A percentile compares a stretch with the other conserved stretches of the same genome.
Evolutionary conservation across 1,140 invertebrate species (phyloP).

Genomic region (Lysiphlebus fabarum): DNA sequence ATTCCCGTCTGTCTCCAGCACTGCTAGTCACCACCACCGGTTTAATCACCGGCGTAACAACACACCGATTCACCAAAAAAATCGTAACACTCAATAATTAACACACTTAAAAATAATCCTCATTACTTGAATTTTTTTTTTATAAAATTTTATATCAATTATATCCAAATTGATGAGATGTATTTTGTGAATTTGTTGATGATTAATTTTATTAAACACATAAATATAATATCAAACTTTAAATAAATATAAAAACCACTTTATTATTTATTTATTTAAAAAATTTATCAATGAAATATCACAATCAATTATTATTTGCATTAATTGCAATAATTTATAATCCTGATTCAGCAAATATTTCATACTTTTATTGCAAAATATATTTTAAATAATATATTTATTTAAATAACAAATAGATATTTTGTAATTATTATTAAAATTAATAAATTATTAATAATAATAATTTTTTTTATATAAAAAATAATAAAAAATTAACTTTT

Average conservation of each 20-base stretch:
- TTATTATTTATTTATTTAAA: not conserved
- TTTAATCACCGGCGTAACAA: not conserved
- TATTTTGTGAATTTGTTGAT: no score
- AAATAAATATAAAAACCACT: slow-evolving; percentile 1
- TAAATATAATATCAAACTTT: no score
- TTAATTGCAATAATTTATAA: not conserved
- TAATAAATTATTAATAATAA: no score
- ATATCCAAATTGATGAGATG: slow-evolving; percentile 11
- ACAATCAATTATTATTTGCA: slow-evolving; percentile 1
- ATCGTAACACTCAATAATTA: not conserved
- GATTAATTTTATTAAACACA: no score
- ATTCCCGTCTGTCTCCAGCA: slow-evolving; percentile 28
- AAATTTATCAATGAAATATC: not conserved
- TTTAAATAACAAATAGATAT: not conserved
- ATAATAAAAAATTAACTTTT: slow-evolving; percentile 6
- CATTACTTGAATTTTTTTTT: slow-evolving; percentile 11
- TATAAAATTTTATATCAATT: slow-evolving; percentile 11
- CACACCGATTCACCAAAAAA: not conserved
- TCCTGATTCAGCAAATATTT: not conserved
- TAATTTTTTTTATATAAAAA: not conserved
- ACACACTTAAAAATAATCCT: not conserved
- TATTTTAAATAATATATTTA: no score
- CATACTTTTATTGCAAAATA: not conserved
- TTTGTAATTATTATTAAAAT: not conserved
- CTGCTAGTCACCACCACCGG: slow-evolving; percentile 22